Base-by-base conservation (phyloP, 2,113 vertebrate genomes). In the Crotalus helleri region DNA sequence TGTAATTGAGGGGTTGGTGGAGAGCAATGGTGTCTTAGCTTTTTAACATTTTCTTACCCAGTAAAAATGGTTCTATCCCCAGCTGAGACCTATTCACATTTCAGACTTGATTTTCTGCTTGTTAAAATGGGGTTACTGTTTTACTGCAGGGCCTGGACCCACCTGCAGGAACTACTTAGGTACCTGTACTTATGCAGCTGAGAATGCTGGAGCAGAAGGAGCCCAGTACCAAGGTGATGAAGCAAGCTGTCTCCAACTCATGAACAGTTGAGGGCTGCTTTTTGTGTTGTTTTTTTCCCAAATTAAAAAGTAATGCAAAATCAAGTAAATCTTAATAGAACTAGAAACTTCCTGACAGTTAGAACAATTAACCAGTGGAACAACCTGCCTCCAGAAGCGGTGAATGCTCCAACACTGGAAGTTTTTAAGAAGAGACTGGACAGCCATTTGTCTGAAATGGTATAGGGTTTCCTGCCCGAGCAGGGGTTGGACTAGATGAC, bases 141-240 rank as follows among this genome's bases (percentile, higher is more conserved):
- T 44, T 21, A 5, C 24, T 49, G 19, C 44, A 95, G 95, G 93
- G 55, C 13, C 81, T 44, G 1, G 51, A 33, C 1, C 33, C 86
- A 10, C 23, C 58, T 29, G 5, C 97, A 96, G 96, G 96, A 97
- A 33, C 19, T 4, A 9, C 24, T 17, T 49, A 88, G 4, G 91
- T 98, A 1, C 98, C 98, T 23, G 97, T 97, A 57, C 96, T 98
- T 58, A 93, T 97, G 33, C 97, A 98, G 92, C 96, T 98, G 54
- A 97, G 98, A 85, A 94, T 98, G 91, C 94, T 98, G 93, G 98
- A 98, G 94, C 98, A 98, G 90, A 98, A 97, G 94, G 98, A 98
- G 88, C 97, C 98, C n/a, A 98, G 97, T 53, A 98, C 98, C 2
- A 98, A 98, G 97, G 98, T 98, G 74, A 87, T 3, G n/a, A 44